Conservation (phyloP, 2,113 vertebrate genomes). For the Strix aluco region DNA sequence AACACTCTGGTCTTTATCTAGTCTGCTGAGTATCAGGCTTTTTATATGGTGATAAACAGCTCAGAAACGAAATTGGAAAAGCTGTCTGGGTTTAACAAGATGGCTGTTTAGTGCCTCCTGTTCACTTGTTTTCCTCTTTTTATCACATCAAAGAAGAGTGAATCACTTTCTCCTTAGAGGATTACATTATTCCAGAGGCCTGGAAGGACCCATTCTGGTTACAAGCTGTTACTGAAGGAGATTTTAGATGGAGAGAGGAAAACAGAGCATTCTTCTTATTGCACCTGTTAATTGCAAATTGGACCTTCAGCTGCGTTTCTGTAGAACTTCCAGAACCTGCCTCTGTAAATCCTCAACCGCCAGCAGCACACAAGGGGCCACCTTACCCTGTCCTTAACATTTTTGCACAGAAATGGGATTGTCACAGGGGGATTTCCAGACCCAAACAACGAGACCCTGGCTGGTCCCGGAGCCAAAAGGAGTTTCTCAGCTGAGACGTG, state of each 20-base stretch:
- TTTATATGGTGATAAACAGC: conserved; percentile 59
- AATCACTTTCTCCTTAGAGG: conserved; percentile 54
- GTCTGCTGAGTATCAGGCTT: conserved; percentile 25
- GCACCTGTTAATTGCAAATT: neutral
- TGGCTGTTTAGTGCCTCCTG: conserved; percentile 63
- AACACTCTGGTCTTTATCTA: neutral
- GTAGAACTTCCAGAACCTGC: neutral
- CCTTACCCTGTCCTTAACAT: rapidly evolving
- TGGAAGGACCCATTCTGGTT: conserved; percentile 17
- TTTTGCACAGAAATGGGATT: neutral
- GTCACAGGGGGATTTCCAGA: neutral
- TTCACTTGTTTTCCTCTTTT: conserved; percentile 53
- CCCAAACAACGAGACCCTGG: neutral
- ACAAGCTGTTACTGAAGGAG: neutral
- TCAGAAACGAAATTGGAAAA: conserved; percentile 37
- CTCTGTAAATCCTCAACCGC: neutral
- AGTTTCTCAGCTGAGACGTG: neutral
- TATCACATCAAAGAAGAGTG: conserved; percentile 50
- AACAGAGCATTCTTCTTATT: neutral
- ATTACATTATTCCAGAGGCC: conserved; percentile 14
- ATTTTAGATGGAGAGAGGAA: neutral
- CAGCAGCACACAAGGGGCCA: neutral
- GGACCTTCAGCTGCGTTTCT: neutral
- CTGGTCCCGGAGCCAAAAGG: rapidly evolving
- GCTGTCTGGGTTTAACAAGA: conserved; percentile 53